Evolutionary conservation across 2,888 invertebrate species (phyloP).

Genomic region (Chromoteleia sp.): DNA sequence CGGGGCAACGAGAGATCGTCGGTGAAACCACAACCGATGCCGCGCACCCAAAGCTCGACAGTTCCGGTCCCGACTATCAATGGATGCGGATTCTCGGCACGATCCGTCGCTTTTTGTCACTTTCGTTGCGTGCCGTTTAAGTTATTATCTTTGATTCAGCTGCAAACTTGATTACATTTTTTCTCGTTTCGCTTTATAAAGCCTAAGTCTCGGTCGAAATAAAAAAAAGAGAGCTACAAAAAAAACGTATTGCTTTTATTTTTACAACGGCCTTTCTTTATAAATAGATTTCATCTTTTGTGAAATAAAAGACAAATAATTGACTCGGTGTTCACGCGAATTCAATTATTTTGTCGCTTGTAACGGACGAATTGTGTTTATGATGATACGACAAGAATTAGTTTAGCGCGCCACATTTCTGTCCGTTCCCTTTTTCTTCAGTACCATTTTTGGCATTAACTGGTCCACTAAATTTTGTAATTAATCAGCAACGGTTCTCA

Average conservation of each 20-base stretch:
- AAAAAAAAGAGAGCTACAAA: background rate
- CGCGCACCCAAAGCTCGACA: background rate
- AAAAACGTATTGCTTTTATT: background rate
- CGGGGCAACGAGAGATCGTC: background rate
- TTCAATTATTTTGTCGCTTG: background rate
- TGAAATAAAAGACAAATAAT: too few relatives aligned
- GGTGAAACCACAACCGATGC: background rate
- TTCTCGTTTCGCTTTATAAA: background rate
- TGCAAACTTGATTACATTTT: background rate
- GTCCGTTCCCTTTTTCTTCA: too few relatives aligned
- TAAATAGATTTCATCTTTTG: too few relatives aligned
- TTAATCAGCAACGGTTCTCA: too few relatives aligned
- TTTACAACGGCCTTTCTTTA: too few relatives aligned
- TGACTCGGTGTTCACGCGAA: too few relatives aligned
- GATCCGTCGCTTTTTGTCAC: background rate
- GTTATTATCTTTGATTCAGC: background rate
- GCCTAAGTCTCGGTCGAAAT: background rate
- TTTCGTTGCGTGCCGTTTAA: background rate
- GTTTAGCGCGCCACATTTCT: background rate
- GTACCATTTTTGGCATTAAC: too few relatives aligned
- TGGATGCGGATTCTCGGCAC: slow-evolving; percentile 4
- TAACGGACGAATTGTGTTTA: background rate
- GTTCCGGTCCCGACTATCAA: background rate
- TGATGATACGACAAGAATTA: background rate
- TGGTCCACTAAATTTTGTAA: too few relatives aligned